These are phyloP conservation scores for Drosophila ustulata DNA, from an alignment of 2,888 invertebrate genomes.

Conservation along the genomic window DNA sequence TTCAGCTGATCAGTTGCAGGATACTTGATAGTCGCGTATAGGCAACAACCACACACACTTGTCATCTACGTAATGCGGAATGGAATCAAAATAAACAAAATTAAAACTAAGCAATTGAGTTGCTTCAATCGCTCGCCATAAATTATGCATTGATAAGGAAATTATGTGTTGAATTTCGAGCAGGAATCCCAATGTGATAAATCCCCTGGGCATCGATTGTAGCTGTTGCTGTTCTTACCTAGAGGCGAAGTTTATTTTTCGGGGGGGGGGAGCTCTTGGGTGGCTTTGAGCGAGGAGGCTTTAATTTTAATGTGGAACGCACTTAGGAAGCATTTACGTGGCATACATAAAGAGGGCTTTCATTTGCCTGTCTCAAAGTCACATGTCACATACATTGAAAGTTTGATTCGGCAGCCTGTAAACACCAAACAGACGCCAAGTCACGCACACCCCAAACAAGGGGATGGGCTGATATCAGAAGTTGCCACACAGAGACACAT, in stretches of 20 bases:
- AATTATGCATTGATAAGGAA: slow-evolving; percentile 39
- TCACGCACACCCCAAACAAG: slow-evolving; percentile 54
- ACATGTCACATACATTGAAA: slow-evolving; percentile 67
- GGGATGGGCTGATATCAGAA: slow-evolving; percentile 5
- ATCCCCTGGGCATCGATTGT: slow-evolving; percentile 28
- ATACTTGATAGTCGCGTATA: neutral
- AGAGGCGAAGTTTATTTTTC: neutral
- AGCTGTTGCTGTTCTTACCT: slow-evolving; percentile 3
- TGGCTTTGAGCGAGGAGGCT: slow-evolving; percentile 22
- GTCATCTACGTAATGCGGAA: slow-evolving; percentile 1
- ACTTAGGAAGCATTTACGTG: slow-evolving; percentile 56
- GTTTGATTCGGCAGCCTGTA: slow-evolving; percentile 70
- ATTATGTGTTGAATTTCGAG: slow-evolving; percentile 11
- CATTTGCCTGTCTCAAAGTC: slow-evolving; percentile 41
- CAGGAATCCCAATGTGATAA: slow-evolving; percentile 5
- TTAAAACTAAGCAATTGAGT: slow-evolving; percentile 41
- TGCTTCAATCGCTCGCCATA: slow-evolving; percentile 29
- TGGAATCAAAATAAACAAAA: slow-evolving; percentile 31
- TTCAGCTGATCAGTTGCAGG: neutral
- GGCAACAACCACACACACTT: neutral
- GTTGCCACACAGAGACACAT: slow-evolving; percentile 47
- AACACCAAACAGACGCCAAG: slow-evolving; percentile 66
- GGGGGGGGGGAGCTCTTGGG: slow-evolving; percentile 6
- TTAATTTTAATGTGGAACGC: slow-evolving; percentile 54
- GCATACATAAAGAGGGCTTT: slow-evolving; percentile 44